These are phyloP conservation scores for Kryptolebias marmoratus DNA, from an alignment of 2,113 vertebrate genomes.

Conservation along the genomic window DNA sequence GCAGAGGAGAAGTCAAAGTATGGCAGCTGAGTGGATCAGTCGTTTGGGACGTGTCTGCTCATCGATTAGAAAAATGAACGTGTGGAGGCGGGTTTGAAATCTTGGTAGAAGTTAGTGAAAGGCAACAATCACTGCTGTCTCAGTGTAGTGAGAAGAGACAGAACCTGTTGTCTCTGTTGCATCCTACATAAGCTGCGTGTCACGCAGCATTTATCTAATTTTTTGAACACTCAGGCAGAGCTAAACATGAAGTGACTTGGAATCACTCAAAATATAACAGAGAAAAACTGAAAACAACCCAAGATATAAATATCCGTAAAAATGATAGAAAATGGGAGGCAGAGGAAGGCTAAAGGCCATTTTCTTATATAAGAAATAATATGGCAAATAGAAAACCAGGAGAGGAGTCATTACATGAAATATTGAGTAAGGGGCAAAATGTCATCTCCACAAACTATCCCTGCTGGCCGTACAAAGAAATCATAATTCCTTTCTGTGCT, in stretches of 20 bases:
- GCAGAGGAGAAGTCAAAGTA: constrained; percentile 49
- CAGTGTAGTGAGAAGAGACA: constrained; percentile 17
- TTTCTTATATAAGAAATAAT: constrained; percentile 13
- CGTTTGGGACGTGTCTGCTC: constrained; percentile 39
- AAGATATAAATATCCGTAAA: constrained; percentile 10
- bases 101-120: constrained; percentile 21
- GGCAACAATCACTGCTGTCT: constrained; percentile 31
- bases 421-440: constrained; percentile 22
- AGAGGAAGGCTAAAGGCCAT: background rate
- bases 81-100: constrained; percentile 35
- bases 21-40: constrained; percentile 55
- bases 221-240: constrained; percentile 21
- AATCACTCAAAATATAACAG: constrained; percentile 10
- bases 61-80: constrained; percentile 52
- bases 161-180: constrained; percentile 45
- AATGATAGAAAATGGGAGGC: background rate
- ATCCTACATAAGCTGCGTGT: constrained; percentile 18
- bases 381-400: constrained; percentile 12
- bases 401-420: constrained; percentile 16
- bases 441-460: constrained; percentile 20
- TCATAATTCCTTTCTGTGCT: background rate
- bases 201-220: constrained; percentile 23
- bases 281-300: constrained; percentile 13
- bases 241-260: background rate
- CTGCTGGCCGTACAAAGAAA: background rate